Evolutionary conservation across 64 coral and sea anemone genomes (phyloP), one percentile per base, ranked within the genome.

Genomic region (Pocillopora verrucosa): DNA sequence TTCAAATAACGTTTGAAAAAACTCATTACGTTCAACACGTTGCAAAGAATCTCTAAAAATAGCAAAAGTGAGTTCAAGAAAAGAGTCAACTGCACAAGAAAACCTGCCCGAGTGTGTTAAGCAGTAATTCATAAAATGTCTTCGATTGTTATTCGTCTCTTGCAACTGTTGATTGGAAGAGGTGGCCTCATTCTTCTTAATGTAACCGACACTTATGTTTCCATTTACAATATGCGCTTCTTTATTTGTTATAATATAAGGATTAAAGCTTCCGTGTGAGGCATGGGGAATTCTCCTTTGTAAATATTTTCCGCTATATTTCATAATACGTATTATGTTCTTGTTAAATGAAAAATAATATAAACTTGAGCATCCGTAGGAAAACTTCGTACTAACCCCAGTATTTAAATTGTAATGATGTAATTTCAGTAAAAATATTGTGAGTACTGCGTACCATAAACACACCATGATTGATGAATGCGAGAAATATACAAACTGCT

Each of bases 51-150:
- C 72, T 74, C 36, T 74, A 35, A 87, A 87, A 45, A 87, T n/a
- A 57, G 88, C 76, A 89, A 80, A 80, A 89, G 60, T 79, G 41
- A 89, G 45, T 80, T 89, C 88, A 79, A 89, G 58, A 80, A 89
- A 80, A 57, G 60, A 89, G 56, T 89, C 88, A 89, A 89, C 77
- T 89, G 88, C 88, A 80, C 60, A 89, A 67, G 75, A 89, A 80
- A 88, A 89, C 41, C n/a, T 88, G 59, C 86, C 86, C 61, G 86
- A 59, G 24, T 88, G 24, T 11, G 26, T 88, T 77, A 88, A 88
- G 74, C 86, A 65, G 36, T 88, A 88, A 88, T 88, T 89, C 36
- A 45, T 24, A 60, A 80, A 80, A 89, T 89, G 72, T 61, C 25
- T 62, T 87, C 10, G 20, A 87, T 76, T 76, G 74, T 74, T 68